Evolutionary conservation across 2,888 invertebrate genomes (phyloP).

Genomic region (Diplazon laetatorius): DNA sequence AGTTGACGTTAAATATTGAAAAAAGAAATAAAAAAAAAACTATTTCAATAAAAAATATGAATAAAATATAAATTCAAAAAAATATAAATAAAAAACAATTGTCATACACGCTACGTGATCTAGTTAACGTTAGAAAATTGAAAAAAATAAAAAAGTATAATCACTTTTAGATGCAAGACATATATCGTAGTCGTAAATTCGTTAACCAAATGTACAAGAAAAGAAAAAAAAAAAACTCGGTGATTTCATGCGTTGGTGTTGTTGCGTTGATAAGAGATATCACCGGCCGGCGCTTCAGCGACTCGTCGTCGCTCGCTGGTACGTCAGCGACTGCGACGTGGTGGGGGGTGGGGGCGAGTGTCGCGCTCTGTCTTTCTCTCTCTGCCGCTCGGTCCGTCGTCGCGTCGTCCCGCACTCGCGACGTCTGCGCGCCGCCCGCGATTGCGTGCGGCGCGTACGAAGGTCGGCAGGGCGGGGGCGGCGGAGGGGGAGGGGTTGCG

Average conservation of each 20-base stretch:
- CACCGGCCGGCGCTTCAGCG: slow-evolving; percentile 3
- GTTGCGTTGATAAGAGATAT: slow-evolving; percentile 31
- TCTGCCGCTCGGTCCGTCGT: too few species aligned
- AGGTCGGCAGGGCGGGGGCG: neutral
- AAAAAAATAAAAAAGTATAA: neutral
- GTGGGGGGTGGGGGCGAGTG: slow-evolving; percentile 3
- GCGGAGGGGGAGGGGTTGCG: slow-evolving; percentile 76
- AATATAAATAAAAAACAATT: too few species aligned
- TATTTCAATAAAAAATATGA: too few species aligned
- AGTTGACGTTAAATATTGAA: too few species aligned
- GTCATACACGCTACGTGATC: too few species aligned
- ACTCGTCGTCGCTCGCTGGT: slow-evolving; percentile 10
- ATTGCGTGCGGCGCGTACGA: too few species aligned
- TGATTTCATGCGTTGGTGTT: neutral
- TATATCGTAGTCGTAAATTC: neutral
- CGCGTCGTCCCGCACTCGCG: slow-evolving; percentile 33
- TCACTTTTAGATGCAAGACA: neutral
- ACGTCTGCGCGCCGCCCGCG: neutral
- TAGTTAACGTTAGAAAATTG: neutral
- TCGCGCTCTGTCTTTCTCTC: too few species aligned
- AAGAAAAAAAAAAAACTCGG: too few species aligned
- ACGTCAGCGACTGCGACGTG: neutral
- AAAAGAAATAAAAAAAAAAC: too few species aligned
- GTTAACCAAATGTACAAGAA: neutral
- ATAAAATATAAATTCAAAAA: too few species aligned